Conservation (phyloP, 92 coral and sea anemone genomes). For the Pocillopora grandis region DNA sequence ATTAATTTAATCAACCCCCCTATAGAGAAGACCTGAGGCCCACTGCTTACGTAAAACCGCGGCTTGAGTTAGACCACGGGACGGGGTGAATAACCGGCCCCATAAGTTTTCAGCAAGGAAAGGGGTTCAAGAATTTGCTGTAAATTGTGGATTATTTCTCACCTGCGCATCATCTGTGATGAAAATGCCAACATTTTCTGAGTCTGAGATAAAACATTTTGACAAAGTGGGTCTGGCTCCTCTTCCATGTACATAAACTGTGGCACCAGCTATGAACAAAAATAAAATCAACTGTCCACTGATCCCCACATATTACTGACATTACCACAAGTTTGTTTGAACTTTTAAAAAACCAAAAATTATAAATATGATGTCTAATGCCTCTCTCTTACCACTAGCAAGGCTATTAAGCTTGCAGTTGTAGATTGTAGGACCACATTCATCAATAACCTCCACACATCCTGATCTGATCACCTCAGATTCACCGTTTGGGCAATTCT, state of each 20-base stretch:
- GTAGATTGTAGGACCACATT: slow-evolving; percentile 69
- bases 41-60: no score
- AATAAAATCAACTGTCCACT: background rate
- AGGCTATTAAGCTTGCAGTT: slow-evolving; percentile 82
- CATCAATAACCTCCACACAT: slow-evolving; percentile 82
- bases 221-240: slow-evolving; percentile 82
- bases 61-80: no score
- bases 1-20: no score
- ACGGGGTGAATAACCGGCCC: no score
- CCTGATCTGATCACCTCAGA: slow-evolving; percentile 73
- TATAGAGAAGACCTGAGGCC: no score
- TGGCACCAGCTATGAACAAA: slow-evolving; percentile 82
- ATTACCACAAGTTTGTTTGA: no score
- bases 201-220: slow-evolving; percentile 79
- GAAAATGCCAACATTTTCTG: slow-evolving; percentile 95
- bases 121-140: background rate
- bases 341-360: no score
- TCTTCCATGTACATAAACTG: slow-evolving; percentile 86
- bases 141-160: background rate
- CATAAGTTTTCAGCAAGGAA: background rate
- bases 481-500: slow-evolving; percentile 62
- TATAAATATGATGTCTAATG: no score
- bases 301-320: background rate
- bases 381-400: slow-evolving; percentile 71
- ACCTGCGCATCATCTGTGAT: slow-evolving; percentile 96